Base-by-base conservation (phyloP, 2,797 vertebrate species). In the Enteromius viviparus region DNA sequence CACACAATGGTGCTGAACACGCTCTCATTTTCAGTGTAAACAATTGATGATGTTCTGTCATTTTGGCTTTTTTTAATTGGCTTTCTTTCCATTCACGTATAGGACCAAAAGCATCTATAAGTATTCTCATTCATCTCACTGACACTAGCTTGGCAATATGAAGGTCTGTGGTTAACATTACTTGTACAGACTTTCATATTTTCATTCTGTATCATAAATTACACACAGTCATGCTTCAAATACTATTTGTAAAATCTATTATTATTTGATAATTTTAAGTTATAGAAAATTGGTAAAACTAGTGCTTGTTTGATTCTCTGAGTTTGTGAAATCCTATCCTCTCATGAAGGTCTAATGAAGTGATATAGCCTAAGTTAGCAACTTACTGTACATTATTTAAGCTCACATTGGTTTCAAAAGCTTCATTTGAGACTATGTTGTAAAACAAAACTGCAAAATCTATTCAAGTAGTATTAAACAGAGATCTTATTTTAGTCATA, bases 111-210 rank as follows among this genome's bases (percentile, higher is more conserved):
- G 34, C 8, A 5, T 34, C 68, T 70, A 4, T 53, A 34, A 7
- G 29, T 19, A 34, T 74, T 74, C 10, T 3, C 47, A 74, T 74
- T 53, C 29, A 74, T 74, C 71, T 53, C 9, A 34, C 49, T 74
- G 71, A 53, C 47, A 53, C 29, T 14, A 34, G 26, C 49, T 74
- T 74, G 71, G 49, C 29, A 74, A 55, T 19, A 55, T 34, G 71
- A 19, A 55, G 49, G 49, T 55, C 21, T 21, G 0, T 12, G 29
- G 29, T 37, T 10, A 53, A 74, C 6, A 53, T 32, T 74, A 17
- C 23, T 71, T 66, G 29, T 64, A 21, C 9, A 66, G 4, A 34
- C 72, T 55, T 37, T 75, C 21, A 23, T 6, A 37, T 75, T 55
- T 55, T 15, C 6, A 21, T 75, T 75, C 32, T 37, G n/a, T 37